Evolutionary conservation across 2,797 vertebrate species (phyloP).

Genomic region (Phataginus tricuspis): DNA sequence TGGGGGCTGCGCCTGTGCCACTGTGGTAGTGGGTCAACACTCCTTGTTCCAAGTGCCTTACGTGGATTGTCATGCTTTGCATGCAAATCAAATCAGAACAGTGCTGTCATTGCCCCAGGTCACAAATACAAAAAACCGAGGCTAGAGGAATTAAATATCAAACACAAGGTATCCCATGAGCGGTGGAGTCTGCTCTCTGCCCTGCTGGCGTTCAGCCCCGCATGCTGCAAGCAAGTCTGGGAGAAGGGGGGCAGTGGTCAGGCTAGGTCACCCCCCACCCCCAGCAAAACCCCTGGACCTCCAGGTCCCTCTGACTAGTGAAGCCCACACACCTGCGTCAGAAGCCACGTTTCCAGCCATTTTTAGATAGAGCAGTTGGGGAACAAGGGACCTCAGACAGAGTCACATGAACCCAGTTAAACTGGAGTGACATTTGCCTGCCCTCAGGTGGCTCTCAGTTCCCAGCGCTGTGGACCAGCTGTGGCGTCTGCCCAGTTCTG

Average conservation of each 20-base stretch:
- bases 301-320: background rate
- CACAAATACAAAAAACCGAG: too few species aligned
- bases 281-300: background rate
- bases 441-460: background rate
- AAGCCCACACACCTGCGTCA: fast-evolving
- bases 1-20: fast-evolving
- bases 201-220: fast-evolving
- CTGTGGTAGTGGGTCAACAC: too few species aligned
- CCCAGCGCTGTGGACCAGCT: fast-evolving
- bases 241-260: fast-evolving
- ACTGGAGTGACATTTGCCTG: fast-evolving
- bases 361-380: background rate
- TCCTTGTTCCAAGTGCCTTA: fast-evolving
- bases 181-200: fast-evolving
- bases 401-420: fast-evolving
- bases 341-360: background rate
- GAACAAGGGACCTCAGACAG: background rate
- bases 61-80: fast-evolving
- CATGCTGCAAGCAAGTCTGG: background rate
- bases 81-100: fast-evolving
- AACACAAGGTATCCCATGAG: fast-evolving
- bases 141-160: background rate
- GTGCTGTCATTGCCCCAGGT: fast-evolving
- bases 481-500: fast-evolving
- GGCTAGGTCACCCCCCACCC: fast-evolving